Base-by-base conservation (phyloP, 1,140 invertebrate species). In the Drosophila serrata region DNA sequence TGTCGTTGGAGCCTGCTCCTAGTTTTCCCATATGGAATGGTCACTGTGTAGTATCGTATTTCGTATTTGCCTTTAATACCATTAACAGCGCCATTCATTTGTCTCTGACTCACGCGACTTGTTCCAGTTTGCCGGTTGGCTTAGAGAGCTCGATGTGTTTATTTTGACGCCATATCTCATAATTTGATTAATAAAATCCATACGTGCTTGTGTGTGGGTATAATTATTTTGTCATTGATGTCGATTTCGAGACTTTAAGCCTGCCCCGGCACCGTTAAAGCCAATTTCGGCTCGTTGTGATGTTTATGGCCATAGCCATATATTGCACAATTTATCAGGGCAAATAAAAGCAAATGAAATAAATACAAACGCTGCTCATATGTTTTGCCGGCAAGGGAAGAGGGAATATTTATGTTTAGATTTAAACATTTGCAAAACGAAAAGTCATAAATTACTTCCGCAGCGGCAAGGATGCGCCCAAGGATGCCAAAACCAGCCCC, bases 401-500 rank as follows among this genome's bases (percentile, higher is more conserved):
- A 48, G 40, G 42, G 74, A 76, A 90, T 72, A 90, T 90, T 90
- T 90, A 90, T 90, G 85, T 72, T 90, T 90, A 90, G 85, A 90
- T 90, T 90, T 90, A 85, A 90, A 74, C 85, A 90, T 90, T 90
- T 90, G 85, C 85, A 90, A 90, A 85, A 90, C 85, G 85, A 90
- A 90, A 90, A 90, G 86, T 90, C 85, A 90, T 90, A 90, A 90
- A 90, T 90, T 90, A 90, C 85, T 90, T 90, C 85, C 85, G 85
- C 75, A 81, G 73, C 56, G 84, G 84, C 81, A 84, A 90, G 78
- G 68, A 72, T 72, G 68, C 68, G 68, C 65, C 65, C 81, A 82
- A 85, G 85, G 85, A 85, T 90, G 81, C 59, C 49, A 49, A 49
- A 55, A 39, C 33, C 53, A 40, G 40, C 35, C 45, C 40, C 37